These are phyloP conservation scores for Apodemia hepburni DNA, from an alignment of 2,888 invertebrate genomes.

Conservation along the genomic window DNA sequence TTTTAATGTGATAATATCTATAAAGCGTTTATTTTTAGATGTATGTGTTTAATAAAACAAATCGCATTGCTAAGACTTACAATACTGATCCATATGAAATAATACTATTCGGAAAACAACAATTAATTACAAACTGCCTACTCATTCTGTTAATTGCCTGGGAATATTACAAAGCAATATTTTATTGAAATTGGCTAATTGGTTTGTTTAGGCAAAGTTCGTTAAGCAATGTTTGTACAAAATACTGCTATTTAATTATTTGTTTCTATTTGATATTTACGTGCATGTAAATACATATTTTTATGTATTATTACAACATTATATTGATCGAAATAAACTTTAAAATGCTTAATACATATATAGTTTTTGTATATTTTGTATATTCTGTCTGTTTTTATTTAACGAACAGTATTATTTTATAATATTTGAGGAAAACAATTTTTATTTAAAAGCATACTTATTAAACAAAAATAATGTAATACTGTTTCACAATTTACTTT, in stretches of 20 bases:
- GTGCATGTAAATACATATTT: not conserved
- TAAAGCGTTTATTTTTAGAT: constrained; percentile 60
- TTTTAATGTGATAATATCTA: constrained; percentile 54
- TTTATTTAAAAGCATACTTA: not conserved
- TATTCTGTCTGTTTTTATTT: not conserved
- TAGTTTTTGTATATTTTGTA: not conserved
- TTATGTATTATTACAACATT: not conserved
- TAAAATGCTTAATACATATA: not conserved
- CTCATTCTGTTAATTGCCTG: not conserved
- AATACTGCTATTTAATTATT: too few species aligned
- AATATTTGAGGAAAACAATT: not conserved
- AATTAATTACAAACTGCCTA: not conserved
- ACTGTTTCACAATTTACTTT: not conserved
- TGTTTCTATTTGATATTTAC: not conserved
- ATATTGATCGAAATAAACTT: not conserved
- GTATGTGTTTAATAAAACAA: constrained; percentile 22
- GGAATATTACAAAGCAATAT: not conserved
- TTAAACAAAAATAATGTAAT: not conserved
- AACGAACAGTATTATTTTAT: constrained; percentile 6
- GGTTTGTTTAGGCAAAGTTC: not conserved
- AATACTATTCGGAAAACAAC: constrained; percentile 1
- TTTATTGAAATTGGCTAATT: not conserved
- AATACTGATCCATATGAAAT: not conserved
- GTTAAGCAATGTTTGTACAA: not conserved
- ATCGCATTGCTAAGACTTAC: constrained; percentile 5